Evolutionary conservation across 2,113 vertebrate genomes (phyloP).

Genomic region (Embiotoca jacksoni): DNA sequence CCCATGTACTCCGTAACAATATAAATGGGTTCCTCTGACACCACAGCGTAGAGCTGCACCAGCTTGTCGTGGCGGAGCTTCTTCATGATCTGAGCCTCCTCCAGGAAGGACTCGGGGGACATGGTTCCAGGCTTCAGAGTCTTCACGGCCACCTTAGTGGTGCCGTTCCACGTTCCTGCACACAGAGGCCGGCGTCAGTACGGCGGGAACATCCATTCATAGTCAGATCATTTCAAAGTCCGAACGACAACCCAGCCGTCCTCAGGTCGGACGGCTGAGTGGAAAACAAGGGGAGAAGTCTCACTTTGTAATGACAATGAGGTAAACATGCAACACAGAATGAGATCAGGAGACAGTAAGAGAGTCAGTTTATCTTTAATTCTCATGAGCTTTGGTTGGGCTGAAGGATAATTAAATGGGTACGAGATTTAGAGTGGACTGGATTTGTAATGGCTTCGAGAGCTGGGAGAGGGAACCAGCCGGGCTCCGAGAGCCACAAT

Average conservation of each 20-base stretch:
- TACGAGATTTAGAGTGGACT: constrained; percentile 44
- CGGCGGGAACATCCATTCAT: not conserved
- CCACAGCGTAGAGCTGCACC: constrained; percentile 97
- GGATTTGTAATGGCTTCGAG: constrained; percentile 56
- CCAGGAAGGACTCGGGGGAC: constrained; percentile 98
- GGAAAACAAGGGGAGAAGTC: not conserved
- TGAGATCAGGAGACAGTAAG: constrained; percentile 23
- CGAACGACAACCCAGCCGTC: constrained; percentile 1
- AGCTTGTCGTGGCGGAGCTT: constrained; percentile 97
- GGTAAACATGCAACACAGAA: constrained; percentile 47
- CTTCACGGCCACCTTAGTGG: constrained; percentile 99
- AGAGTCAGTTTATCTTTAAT: constrained; percentile 25
- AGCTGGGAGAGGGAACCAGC: constrained; percentile 31
- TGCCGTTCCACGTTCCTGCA: constrained; percentile 97
- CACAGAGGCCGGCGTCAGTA: constrained; percentile 27
- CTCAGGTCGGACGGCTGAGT: not conserved
- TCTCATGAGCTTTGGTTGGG: constrained; percentile 19
- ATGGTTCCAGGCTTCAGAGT: constrained; percentile 98
- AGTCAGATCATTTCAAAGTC: constrained; percentile 20
- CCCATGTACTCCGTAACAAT: constrained; percentile 99
- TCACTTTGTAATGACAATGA: constrained; percentile 31
- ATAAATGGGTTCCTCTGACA: constrained; percentile 98
- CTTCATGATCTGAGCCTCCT: constrained; percentile 99
- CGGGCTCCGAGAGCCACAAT: constrained; percentile 49
- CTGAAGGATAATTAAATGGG: constrained; percentile 57